These are phyloP conservation scores for Muricea muricata DNA, from an alignment of 92 coral and sea anemone genomes.

Conservation along the genomic window DNA sequence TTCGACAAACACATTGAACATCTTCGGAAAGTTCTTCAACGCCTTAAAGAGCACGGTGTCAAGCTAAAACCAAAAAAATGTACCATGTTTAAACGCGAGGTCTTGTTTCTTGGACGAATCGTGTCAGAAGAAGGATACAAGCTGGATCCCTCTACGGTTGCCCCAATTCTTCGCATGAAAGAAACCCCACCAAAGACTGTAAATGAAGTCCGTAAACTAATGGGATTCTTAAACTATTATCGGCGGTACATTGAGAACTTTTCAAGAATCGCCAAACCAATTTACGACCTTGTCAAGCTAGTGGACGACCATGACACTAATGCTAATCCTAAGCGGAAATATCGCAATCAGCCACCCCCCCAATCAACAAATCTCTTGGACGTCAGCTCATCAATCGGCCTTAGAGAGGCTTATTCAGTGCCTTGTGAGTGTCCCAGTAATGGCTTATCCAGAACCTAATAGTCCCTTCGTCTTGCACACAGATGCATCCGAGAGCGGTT, in stretches of 20 bases:
- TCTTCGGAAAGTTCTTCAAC: conserved; percentile 44
- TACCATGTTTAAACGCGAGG: conserved; percentile 60
- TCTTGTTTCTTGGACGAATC: conserved; percentile 59
- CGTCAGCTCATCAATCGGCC: conserved; percentile 64
- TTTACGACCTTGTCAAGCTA: conserved; percentile 63
- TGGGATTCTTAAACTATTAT: conserved; percentile 69
- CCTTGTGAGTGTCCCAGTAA: conserved; percentile 47
- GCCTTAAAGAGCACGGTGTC: conserved; percentile 63
- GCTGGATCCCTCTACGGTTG: conserved; percentile 61
- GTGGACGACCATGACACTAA: not conserved
- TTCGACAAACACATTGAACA: conserved; percentile 65
- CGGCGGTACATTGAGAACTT: conserved; percentile 58
- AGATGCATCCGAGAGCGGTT: conserved; percentile 55
- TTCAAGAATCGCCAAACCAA: conserved; percentile 48
- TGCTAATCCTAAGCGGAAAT: not conserved
- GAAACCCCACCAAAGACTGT: conserved; percentile 66
- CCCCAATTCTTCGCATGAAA: conserved; percentile 57
- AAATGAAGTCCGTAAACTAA: conserved; percentile 58
- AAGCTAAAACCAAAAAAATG: conserved; percentile 67
- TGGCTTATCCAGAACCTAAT: conserved; percentile 56
- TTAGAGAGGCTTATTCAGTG: conserved; percentile 35
- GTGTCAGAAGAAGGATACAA: conserved; percentile 60
- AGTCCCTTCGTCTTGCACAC: conserved; percentile 46
- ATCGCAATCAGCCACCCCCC: conserved; percentile 53
- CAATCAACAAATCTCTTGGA: conserved; percentile 35